Percentiles rank a stretch among this genome's conserved stretches.
These are phyloP conservation scores for Colletes gigas DNA, from an alignment of 1,140 invertebrate genomes.

Conservation along the genomic window DNA sequence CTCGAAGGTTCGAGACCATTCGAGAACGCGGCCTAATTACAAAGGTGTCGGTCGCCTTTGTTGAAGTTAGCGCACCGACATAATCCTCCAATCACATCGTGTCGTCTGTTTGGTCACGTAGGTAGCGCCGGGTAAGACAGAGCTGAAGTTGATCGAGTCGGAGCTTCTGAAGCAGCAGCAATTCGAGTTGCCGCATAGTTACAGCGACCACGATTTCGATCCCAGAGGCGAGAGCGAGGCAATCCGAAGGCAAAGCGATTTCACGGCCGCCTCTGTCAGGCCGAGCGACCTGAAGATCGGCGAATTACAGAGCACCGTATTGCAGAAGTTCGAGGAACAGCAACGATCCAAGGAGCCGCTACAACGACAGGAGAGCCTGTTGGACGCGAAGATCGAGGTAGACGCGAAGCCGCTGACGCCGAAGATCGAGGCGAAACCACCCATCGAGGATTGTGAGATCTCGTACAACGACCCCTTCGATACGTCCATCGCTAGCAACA, in stretches of 20 bases:
- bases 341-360: constrained; percentile 10
- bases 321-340: constrained; percentile 55
- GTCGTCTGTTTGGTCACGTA: too few relatives aligned
- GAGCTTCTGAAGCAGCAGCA: constrained; percentile 81
- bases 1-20: too few relatives aligned
- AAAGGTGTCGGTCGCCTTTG: too few relatives aligned
- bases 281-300: constrained; percentile 51
- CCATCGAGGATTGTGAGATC: constrained; percentile 73
- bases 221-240: constrained; percentile 76
- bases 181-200: constrained; percentile 72
- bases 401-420: constrained; percentile 85
- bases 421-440: constrained; percentile 76
- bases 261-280: constrained; percentile 52
- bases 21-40: too few relatives aligned
- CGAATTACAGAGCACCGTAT: constrained; percentile 35
- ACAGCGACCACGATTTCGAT: constrained; percentile 85
- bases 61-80: too few relatives aligned
- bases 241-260: constrained; percentile 66
- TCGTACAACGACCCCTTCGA: constrained; percentile 88
- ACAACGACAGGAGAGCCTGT: constrained; percentile 73
- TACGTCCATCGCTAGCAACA: constrained; percentile 88
- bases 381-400: constrained; percentile 84
- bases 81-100: too few relatives aligned
- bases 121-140: constrained; percentile 86
- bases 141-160: constrained; percentile 87